Evolutionary conservation across 2,113 vertebrate species (phyloP).

Genomic region (Dicrurus megarhynchus): DNA sequence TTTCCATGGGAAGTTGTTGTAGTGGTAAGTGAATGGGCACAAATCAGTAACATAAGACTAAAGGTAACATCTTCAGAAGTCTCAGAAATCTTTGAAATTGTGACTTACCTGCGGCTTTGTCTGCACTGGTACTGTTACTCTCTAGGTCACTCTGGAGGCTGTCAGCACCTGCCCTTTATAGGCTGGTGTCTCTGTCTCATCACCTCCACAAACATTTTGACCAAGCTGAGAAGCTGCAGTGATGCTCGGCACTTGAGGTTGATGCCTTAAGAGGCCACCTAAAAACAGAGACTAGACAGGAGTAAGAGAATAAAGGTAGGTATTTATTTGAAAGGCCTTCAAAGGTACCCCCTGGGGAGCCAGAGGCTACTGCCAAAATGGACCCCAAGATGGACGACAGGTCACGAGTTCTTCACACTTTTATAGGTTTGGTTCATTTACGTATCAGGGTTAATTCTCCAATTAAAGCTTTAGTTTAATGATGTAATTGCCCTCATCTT

Average conservation of each 20-base stretch:
- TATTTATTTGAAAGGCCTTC: too few species aligned
- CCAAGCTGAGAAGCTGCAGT: not conserved
- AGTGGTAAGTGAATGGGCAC: not conserved
- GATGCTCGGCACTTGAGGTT: accelerated
- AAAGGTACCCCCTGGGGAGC: too few species aligned
- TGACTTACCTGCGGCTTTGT: not conserved
- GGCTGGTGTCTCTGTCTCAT: not conserved
- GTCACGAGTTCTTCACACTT: too few species aligned
- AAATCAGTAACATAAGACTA: not conserved
- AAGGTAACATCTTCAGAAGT: not conserved
- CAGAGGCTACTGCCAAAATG: too few species aligned
- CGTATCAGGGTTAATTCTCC: too few species aligned
- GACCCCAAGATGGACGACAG: too few species aligned
- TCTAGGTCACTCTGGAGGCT: not conserved
- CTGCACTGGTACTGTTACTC: not conserved
- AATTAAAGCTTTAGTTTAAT: too few species aligned
- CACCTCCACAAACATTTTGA: not conserved
- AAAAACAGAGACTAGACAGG: too few species aligned
- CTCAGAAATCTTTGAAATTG: not conserved
- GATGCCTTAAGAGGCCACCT: too few species aligned
- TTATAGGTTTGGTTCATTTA: too few species aligned
- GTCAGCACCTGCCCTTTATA: not conserved
- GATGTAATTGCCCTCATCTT: too few species aligned
- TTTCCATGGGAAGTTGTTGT: not conserved
- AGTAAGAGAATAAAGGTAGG: too few species aligned